These are phyloP conservation scores for Pogonognathellus flavescens DNA, from an alignment of 1,140 invertebrate species.

Conservation along the genomic window DNA sequence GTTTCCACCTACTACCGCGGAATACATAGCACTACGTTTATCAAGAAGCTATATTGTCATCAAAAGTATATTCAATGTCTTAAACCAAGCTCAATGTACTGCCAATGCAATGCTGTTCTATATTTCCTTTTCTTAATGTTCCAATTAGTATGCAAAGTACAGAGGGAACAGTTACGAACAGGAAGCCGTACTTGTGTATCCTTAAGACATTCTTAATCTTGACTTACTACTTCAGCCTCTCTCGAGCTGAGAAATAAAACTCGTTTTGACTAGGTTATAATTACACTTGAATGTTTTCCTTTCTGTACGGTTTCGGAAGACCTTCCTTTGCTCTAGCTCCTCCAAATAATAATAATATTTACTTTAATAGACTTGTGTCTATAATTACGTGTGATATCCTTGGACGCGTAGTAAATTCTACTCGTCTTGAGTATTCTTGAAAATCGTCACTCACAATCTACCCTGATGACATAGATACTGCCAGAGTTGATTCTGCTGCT, in stretches of 20 bases:
- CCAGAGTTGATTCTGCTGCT: background rate
- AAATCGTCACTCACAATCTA: background rate
- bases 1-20: too few relatives aligned
- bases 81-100: too few relatives aligned
- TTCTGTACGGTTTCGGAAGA: background rate
- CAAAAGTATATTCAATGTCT: too few relatives aligned
- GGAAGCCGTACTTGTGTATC: background rate
- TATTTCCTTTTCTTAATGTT: too few relatives aligned
- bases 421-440: background rate
- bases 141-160: background rate
- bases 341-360: too few relatives aligned
- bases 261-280: background rate
- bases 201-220: background rate
- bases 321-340: too few relatives aligned
- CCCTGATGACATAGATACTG: background rate
- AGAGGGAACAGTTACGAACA: background rate
- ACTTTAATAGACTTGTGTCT: too few relatives aligned
- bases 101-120: too few relatives aligned
- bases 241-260: background rate
- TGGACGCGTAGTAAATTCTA: too few relatives aligned
- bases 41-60: too few relatives aligned
- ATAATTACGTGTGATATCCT: too few relatives aligned
- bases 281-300: conserved; percentile 9
- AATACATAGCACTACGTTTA: too few relatives aligned
- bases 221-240: background rate